Evolutionary conservation across 2,888 invertebrate species (phyloP).

Genomic region (Diadromus collaris): DNA sequence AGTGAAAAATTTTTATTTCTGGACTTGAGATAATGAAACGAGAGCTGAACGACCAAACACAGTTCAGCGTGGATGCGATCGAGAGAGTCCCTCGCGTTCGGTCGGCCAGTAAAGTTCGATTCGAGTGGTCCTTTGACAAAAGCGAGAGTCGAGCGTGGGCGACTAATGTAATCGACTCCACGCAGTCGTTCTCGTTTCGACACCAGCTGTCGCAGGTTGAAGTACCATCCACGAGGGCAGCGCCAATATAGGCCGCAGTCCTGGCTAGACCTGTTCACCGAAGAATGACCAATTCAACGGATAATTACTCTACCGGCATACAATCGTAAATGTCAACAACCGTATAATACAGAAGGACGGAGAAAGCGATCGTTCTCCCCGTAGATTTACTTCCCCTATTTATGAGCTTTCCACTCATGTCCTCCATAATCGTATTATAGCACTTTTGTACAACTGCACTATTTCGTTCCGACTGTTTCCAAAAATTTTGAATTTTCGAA

Average conservation of each 20-base stretch:
- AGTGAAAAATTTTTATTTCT: background rate
- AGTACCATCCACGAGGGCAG: constrained; percentile 40
- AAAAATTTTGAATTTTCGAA: background rate
- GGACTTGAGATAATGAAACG: background rate
- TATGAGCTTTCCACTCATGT: background rate
- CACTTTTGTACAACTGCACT: background rate
- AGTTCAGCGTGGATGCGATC: constrained; percentile 37
- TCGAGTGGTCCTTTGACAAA: constrained; percentile 53
- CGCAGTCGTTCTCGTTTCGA: constrained; percentile 52
- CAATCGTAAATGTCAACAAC: constrained; percentile 57
- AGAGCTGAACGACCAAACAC: background rate
- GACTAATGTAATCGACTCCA: constrained; percentile 57
- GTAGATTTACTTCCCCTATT: constrained; percentile 46
- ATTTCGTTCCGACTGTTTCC: background rate
- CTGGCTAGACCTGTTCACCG: constrained; percentile 51
- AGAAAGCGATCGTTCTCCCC: constrained; percentile 41
- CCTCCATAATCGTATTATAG: background rate
- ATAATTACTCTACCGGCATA: constrained; percentile 48
- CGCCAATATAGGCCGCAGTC: background rate
- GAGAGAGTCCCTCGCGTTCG: background rate
- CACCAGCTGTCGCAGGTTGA: constrained; percentile 58
- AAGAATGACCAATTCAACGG: constrained; percentile 58
- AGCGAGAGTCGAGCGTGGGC: constrained; percentile 46
- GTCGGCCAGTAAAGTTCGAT: constrained; percentile 36
- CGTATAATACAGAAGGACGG: constrained; percentile 34